Base-by-base conservation (phyloP, 2,113 vertebrate species). In the Apteryx mantelli region DNA sequence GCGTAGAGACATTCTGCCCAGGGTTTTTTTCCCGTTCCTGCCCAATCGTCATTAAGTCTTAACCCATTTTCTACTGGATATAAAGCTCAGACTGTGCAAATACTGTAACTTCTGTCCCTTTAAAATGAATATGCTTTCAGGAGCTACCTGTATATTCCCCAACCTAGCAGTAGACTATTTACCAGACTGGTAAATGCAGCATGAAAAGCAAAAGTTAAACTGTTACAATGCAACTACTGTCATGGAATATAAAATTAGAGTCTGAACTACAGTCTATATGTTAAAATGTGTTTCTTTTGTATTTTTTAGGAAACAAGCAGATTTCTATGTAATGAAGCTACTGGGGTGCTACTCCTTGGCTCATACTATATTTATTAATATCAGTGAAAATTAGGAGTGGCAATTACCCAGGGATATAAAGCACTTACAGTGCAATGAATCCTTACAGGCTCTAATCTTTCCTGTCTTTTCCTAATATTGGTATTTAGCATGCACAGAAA, bases 31-130 rank as follows among this genome's bases (percentile, higher is more conserved):
- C 32, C 42, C 93, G 64, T 68, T 95, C 75, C 55, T 81, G 55
- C 63, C 91, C 84, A 65, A 25, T 20, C 9, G 26, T 77, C 86
- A 82, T 71, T 82, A 89, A 93, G 38, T 77, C 77, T 96, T 94
- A 94, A 93, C 93, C 83, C 83, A 13, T 93, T 94, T 71, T 80
- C 71, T 91, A 21, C 92, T 63, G 65, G 63, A 93, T 53, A 92
- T 88, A 89, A 88, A 64, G 64, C 73, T 83, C 70, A 78, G 52
- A n/a, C 89, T 79, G n/a, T 61, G 16, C 1, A 1, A 85, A 24
- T 30, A 64, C 76, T 87, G 38, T 75, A 52, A 60, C 9, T 78
- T 20, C 38, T 69, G 56, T 34, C 32, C n/a, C 19, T 60, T 69
- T 89, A 56, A 69, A 87, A 84, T 26, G 15, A 10, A 42, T 26